Base-by-base conservation (phyloP, 30 jellyfish, hydroid and myxozoan species). In the Catostylus mosaicus region DNA sequence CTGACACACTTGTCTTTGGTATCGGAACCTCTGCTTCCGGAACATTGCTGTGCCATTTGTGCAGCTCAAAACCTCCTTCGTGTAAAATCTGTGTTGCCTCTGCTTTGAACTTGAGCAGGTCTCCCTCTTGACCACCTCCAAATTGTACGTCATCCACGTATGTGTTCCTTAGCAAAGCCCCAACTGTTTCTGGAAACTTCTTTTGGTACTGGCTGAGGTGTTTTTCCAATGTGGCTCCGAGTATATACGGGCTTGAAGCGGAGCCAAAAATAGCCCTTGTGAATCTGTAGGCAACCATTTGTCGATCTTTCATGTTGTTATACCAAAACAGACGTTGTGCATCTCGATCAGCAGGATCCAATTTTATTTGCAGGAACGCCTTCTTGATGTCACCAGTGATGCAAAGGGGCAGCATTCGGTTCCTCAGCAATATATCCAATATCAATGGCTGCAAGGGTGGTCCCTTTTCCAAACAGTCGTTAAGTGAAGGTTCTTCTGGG, bases 31-130 rank as follows among this genome's bases (percentile, higher is more conserved):
- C n/a, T n/a, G n/a, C n/a, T n/a, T n/a, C n/a, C n/a, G n/a, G n/a
- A n/a, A n/a, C n/a, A n/a, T n/a, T n/a, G 78, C 80, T 68, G 87
- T 83, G 93, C 93, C 93, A 83, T 61, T 83, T 83, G 88, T 67
- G 79, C 43, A 83, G 80, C 32, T 26, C 47, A 23, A 83, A 68
- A 22, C 93, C 87, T 47, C 82, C 93, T 56, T 83, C 93, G 34
- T 83, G 78, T 31, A 83, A 57, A 38, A 83, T 83, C 38, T 52
- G 80, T 52, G 93, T 83, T 23, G 93, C 93, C 54, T 56, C 80
- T 30, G 45, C 77, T 60, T 83, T 83, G 88, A 83, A 68, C 45
- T 57, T 83, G 40, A 36, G 52, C 40, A 83, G 80, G 33, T 71
- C 94, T 43, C 59, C 80, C 51, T 30, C 45, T 37, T 37, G 32